Percentiles rank a stretch among this genome's conserved stretches.
Evolutionary conservation across 1,140 invertebrate species (phyloP).

Genomic region (Drosophila lacertosa): DNA sequence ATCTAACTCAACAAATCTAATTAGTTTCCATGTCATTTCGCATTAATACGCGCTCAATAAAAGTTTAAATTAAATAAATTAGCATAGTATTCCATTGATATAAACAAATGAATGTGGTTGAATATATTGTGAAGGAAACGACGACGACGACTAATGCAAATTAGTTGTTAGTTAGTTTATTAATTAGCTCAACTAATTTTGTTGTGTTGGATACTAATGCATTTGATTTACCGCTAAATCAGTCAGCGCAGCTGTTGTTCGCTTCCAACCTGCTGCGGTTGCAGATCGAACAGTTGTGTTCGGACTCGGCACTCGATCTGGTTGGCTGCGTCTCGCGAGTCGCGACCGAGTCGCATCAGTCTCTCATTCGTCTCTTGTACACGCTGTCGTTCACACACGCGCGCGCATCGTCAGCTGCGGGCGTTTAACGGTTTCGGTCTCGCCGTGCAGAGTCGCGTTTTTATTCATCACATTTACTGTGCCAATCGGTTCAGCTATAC

Average conservation of each 20-base stretch:
- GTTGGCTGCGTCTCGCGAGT: conserved; percentile 17
- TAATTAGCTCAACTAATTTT: too few relatives aligned
- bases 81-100: too few relatives aligned
- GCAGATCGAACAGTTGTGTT: conserved; percentile 18
- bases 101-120: too few relatives aligned
- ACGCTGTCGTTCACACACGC: conserved; percentile 34
- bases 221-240: not conserved
- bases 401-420: conserved; percentile 6
- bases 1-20: too few relatives aligned
- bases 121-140: too few relatives aligned
- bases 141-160: too few relatives aligned
- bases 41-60: too few relatives aligned
- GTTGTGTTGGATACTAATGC: too few relatives aligned
- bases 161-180: too few relatives aligned
- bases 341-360: conserved; percentile 17
- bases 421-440: conserved; percentile 11
- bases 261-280: conserved; percentile 26
- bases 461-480: conserved; percentile 11
- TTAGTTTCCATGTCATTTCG: too few relatives aligned
- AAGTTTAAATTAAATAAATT: too few relatives aligned
- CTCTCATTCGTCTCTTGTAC: conserved; percentile 44
- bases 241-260: not conserved
- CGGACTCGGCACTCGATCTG: conserved; percentile 15
- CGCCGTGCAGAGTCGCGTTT: conserved; percentile 17
- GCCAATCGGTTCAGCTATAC: not conserved